These are phyloP conservation scores for Erpornis zantholeuca DNA, from an alignment of 2,113 vertebrate genomes.

Conservation along the genomic window DNA sequence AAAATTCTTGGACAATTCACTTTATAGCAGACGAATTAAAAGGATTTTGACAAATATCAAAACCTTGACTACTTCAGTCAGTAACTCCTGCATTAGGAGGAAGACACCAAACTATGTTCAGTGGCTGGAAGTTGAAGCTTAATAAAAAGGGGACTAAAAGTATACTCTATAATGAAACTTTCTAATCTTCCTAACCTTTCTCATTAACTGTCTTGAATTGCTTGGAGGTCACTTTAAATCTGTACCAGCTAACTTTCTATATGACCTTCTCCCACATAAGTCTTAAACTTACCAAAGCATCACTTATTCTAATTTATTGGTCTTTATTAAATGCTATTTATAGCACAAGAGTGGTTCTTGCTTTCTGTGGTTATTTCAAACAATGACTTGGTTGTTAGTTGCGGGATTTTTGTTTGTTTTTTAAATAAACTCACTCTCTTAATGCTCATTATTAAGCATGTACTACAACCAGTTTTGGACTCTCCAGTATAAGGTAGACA, in stretches of 20 bases:
- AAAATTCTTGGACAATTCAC: not conserved
- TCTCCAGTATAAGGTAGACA: not conserved
- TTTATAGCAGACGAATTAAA: not conserved
- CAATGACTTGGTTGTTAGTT: not conserved
- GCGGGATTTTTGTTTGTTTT: not conserved
- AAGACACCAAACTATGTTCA: not conserved
- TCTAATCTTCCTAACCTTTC: not conserved
- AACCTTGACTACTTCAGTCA: fast-evolving
- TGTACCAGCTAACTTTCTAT: not conserved
- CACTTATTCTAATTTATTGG: not conserved
- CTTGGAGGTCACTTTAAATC: not conserved
- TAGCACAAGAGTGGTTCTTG: not conserved
- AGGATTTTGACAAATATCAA: not conserved
- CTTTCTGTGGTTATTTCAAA: not conserved
- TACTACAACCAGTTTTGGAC: not conserved
- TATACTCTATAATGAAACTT: not conserved
- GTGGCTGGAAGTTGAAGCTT: not conserved
- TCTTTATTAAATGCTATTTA: not conserved
- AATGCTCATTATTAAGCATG: fast-evolving
- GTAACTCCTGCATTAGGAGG: not conserved
- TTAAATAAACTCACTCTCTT: not conserved
- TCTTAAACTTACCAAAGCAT: not conserved
- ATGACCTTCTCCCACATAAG: not conserved
- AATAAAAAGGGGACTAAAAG: not conserved
- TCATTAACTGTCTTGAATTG: not conserved